Base-by-base conservation (phyloP, 2,113 vertebrate genomes). In the Oryzias woworae region DNA sequence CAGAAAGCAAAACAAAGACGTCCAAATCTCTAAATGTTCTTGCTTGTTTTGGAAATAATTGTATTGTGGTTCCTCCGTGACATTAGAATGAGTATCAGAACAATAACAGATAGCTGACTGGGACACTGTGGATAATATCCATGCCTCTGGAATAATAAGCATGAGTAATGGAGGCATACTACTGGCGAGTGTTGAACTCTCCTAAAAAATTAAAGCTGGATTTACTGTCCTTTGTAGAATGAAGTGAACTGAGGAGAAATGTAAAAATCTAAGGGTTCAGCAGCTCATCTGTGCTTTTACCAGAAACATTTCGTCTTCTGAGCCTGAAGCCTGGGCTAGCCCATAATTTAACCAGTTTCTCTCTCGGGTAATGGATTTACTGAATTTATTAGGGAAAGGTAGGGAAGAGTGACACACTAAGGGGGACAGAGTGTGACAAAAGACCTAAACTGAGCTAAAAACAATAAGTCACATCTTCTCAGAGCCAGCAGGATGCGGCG, bases 131-230 rank as follows among this genome's bases (percentile, higher is more conserved):
- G 26, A 58, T 66, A n/a, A 65, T 73, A 69, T 63, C 48, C 1
- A 4, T 71, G 68, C 58, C 68, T 55, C 53, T 59, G 28, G 74
- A 78, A 78, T 66, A 80, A 82, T 78, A 64, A 64, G 77, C 77
- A 76, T 72, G 49, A 60, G 23, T 78, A 65, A 86, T 45, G 7
- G 45, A n/a, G 17, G 17, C n/a, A 6, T 17, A 36, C 12, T 36
- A 36, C 36, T 36, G 36, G 8, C 7, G 7, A 36, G 36, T 36
- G 26, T 28, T 28, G 8, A 36, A 36, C 36, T 10, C 36, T 36
- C 36, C 36, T 36, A 36, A 8, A 36, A 36, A 36, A 36, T 36
- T 12, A 36, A 36, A 36, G 36, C 36, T 36, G 36, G 36, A 36
- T 36, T 36, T 36, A 36, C 8, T 28, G 26, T 28, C 26, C 26